Evolutionary conservation across 2,888 invertebrate species (phyloP).

Genomic region (Hemithea aestivaria): DNA sequence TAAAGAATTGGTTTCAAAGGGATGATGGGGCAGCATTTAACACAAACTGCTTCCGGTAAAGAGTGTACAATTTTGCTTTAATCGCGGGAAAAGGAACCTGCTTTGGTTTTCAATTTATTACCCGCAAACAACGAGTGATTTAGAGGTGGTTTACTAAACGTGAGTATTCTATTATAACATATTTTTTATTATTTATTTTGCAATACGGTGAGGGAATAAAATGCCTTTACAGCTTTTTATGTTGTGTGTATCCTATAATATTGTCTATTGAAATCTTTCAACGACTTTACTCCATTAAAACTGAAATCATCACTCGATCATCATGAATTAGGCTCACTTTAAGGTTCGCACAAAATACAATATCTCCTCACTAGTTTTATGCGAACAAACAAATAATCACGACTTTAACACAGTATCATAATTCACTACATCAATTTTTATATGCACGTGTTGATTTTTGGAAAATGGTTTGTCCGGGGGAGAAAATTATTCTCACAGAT

Average conservation of each 20-base stretch:
- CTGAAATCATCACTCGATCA: background rate
- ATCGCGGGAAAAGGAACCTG: constrained; percentile 41
- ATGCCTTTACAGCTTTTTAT: constrained; percentile 18
- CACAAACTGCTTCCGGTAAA: constrained; percentile 38
- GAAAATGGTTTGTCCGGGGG: too few relatives aligned
- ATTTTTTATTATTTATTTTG: constrained; percentile 29
- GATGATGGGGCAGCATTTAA: constrained; percentile 29
- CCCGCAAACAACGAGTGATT: constrained; percentile 41
- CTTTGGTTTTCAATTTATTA: constrained; percentile 44
- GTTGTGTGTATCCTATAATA: background rate
- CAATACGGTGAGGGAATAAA: constrained; percentile 25
- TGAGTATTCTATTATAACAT: constrained; percentile 54
- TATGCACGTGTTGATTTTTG: too few relatives aligned
- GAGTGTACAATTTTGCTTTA: constrained; percentile 50
- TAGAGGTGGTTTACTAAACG: constrained; percentile 40
- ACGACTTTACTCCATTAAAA: too few relatives aligned
- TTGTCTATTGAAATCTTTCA: constrained; percentile 1
- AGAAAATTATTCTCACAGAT: too few relatives aligned
- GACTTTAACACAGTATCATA: too few relatives aligned
- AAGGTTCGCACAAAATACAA: too few relatives aligned
- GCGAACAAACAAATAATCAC: too few relatives aligned
- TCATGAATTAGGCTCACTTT: background rate
- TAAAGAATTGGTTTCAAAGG: constrained; percentile 8
- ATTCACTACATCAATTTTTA: too few relatives aligned
- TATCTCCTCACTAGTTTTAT: too few relatives aligned